Evolutionary conservation across 2,113 vertebrate genomes (phyloP).

Genomic region (Hepsetus odoe): DNA sequence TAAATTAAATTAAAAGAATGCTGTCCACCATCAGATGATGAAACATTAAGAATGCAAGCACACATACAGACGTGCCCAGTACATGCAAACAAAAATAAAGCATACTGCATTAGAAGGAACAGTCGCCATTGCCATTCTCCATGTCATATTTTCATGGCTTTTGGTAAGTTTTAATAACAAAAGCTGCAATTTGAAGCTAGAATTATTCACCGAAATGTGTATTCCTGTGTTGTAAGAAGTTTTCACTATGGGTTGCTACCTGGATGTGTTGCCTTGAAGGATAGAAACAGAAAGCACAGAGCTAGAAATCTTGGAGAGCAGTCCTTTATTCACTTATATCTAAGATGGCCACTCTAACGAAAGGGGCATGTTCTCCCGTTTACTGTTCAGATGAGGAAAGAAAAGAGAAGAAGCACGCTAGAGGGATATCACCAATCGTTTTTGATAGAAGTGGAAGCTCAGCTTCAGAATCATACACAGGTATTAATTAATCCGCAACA

Average conservation of each 20-base stretch:
- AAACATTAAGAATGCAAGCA: no score
- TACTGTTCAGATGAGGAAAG: constrained; percentile 82
- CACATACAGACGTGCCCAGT: no score
- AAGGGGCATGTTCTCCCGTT: constrained; percentile 60
- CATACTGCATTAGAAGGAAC: no score
- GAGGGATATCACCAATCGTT: constrained; percentile 89
- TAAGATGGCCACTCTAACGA: constrained; percentile 49
- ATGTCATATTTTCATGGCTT: neutral
- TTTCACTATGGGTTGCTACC: constrained; percentile 43
- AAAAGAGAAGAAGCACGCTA: constrained; percentile 83
- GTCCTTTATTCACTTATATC: constrained; percentile 37
- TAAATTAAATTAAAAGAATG: no score
- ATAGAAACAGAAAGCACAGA: constrained; percentile 20
- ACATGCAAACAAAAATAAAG: no score
- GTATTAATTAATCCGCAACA: constrained; percentile 71
- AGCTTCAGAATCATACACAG: constrained; percentile 89
- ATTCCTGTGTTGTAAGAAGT: constrained; percentile 18
- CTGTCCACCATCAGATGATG: no score
- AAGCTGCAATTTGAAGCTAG: no score
- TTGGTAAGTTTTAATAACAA: neutral
- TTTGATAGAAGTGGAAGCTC: constrained; percentile 92
- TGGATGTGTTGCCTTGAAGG: constrained; percentile 42
- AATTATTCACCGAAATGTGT: no score
- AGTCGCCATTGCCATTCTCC: neutral
- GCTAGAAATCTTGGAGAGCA: constrained; percentile 40